Evolutionary conservation across 1,140 invertebrate genomes (phyloP).

Genomic region (Cryptotermes secundus): DNA sequence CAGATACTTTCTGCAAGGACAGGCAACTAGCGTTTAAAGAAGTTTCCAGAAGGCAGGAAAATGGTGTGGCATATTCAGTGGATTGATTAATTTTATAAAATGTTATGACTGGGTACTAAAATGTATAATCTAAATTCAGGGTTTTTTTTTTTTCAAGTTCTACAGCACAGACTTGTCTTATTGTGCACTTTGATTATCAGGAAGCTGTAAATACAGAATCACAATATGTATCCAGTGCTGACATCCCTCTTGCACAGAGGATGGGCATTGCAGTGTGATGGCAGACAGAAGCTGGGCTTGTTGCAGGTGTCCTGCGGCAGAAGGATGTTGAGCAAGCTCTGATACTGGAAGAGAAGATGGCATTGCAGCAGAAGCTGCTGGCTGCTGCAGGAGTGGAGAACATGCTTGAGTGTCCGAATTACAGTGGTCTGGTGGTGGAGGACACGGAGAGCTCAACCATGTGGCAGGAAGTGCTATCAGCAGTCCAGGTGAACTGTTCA

Average conservation of each 20-base stretch:
- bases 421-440: slow-evolving; percentile 58
- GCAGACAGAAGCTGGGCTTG: neutral
- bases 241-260: neutral
- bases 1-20: no score
- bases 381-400: slow-evolving; percentile 59
- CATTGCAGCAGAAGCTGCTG: slow-evolving; percentile 74
- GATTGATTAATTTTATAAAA: no score
- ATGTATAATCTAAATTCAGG: no score
- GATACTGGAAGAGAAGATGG: slow-evolving; percentile 85
- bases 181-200: no score
- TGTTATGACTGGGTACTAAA: no score
- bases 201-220: no score
- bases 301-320: slow-evolving; percentile 68
- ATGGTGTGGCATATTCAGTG: no score
- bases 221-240: neutral
- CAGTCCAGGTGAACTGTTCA: slow-evolving; percentile 57
- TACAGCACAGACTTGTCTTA: no score
- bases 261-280: no score
- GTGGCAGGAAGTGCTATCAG: slow-evolving; percentile 68
- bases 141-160: no score
- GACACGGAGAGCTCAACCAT: slow-evolving; percentile 63
- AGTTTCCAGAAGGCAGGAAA: no score
- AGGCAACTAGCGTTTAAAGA: no score
- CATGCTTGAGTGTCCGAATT: slow-evolving; percentile 54
- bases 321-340: slow-evolving; percentile 85